Percentiles rank a stretch among this genome's conserved stretches.
These are phyloP conservation scores for Harpagifer antarcticus DNA, from an alignment of 2,797 vertebrate species.

Conservation along the genomic window DNA sequence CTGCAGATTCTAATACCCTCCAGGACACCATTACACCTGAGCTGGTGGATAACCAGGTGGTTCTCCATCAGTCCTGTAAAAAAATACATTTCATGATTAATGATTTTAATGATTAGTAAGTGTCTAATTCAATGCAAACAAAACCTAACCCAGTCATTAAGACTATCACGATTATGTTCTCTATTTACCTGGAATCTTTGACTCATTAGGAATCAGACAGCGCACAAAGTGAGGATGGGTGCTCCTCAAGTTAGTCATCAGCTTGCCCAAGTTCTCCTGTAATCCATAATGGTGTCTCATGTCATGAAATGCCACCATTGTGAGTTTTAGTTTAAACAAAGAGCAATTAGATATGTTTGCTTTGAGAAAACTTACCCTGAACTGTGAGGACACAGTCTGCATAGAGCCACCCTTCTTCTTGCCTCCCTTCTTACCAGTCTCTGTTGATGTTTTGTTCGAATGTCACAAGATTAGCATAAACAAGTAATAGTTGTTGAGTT, in stretches of 20 bases:
- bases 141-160: not conserved
- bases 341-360: too few species aligned
- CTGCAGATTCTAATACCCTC: conserved; percentile 47
- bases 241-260: conserved; percentile 89
- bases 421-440: conserved; percentile 6
- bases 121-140: too few species aligned
- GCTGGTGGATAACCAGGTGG: conserved; percentile 91
- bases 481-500: not conserved
- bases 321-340: not conserved
- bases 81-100: not conserved
- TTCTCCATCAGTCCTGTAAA: conserved; percentile 91
- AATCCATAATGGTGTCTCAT: not conserved
- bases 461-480: not conserved
- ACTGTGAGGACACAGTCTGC: conserved; percentile 71
- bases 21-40: conserved; percentile 87
- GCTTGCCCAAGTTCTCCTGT: conserved; percentile 92
- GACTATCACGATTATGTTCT: not conserved
- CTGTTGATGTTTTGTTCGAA: conserved; percentile 3
- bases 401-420: conserved; percentile 25
- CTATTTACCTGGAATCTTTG: conserved; percentile 90
- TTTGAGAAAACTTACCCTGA: conserved; percentile 81
- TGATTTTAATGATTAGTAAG: not conserved
- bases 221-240: conserved; percentile 94
- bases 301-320: not conserved
- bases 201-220: conserved; percentile 93